Base-by-base conservation (phyloP, 2,888 invertebrate species). In the Lepidonotus clava region DNA sequence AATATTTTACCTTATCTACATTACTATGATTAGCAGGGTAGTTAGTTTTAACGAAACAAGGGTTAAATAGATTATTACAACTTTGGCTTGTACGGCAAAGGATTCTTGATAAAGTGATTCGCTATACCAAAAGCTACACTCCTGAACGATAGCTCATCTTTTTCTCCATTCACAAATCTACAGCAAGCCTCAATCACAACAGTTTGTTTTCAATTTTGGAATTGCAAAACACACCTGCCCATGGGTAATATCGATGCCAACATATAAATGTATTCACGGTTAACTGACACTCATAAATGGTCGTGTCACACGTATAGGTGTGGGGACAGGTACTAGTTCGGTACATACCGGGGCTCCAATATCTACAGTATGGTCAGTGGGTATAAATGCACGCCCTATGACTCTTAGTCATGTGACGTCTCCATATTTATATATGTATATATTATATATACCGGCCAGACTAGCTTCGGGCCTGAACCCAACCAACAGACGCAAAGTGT, bases 301-400 rank as follows among this genome's bases (percentile, higher is more conserved):
- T 71, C 14, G 14, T 71, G 71, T 38, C 71, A 71, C 36, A 21
- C 5, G 28, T 24, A 21, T 71, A 36, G 21, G 38, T 71, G 38
- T 8, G 38, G n/a, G 38, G 34, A 71, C 71, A 71, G 18, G 14
- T 36, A 71, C 71, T 71, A 71, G 1, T 71, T 71, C 71, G 8
- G 38, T 34, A n/a, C n/a, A n/a, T 71, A 24, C 32, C 36, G 71
- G 71, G 14, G 36, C 38, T n/a, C 38, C 36, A 71, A 71, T 71
- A 71, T 71, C 71, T 71, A 71, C 71, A 71, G 38, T 38, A 71
- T 71, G 34, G 71, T 71, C 71, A 71, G 71, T 71, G 36, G 38
- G 71, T 71, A 71, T 71, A 71, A 71, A 71, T 71, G 71, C 71
- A 32, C 38, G 71, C 38, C 71, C 38, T 18, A 36, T 34, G 71